A percentile compares a stretch with the other conserved stretches of the same genome.
These are phyloP conservation scores for Dascyllus trimaculatus DNA, from an alignment of 2,113 vertebrate genomes.

Conservation along the genomic window DNA sequence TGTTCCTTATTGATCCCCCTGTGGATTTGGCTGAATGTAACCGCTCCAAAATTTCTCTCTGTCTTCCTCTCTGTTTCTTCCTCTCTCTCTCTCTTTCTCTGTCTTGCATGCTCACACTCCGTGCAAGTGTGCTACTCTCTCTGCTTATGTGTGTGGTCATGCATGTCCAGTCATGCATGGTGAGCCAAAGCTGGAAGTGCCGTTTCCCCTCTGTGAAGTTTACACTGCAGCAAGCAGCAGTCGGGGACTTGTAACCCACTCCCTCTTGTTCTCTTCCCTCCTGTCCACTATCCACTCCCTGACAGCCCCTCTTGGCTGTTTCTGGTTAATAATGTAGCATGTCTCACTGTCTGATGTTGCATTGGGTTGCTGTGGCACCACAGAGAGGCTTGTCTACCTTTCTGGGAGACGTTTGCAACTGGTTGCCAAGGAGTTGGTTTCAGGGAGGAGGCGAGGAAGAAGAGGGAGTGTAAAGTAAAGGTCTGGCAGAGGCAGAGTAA, in stretches of 20 bases:
- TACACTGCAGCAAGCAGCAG: slow-evolving; percentile 41
- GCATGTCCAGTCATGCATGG: slow-evolving; percentile 33
- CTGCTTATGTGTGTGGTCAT: slow-evolving; percentile 28
- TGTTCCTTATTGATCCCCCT: slow-evolving; percentile 84
- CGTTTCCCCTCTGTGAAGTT: slow-evolving; percentile 52
- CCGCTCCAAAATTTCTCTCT: slow-evolving; percentile 62
- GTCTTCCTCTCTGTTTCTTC: slow-evolving; percentile 49
- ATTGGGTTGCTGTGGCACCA: slow-evolving; percentile 77
- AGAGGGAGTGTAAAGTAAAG: slow-evolving; percentile 69
- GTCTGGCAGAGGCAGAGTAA: slow-evolving; percentile 65
- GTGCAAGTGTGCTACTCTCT: slow-evolving; percentile 19
- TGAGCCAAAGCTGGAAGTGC: slow-evolving; percentile 46
- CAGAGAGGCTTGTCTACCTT: slow-evolving; percentile 77
- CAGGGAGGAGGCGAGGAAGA: slow-evolving; percentile 68
- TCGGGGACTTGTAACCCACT: slow-evolving; percentile 27
- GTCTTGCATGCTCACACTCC: slow-evolving; percentile 25
- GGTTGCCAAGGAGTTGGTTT: slow-evolving; percentile 82
- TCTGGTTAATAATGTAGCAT: slow-evolving; percentile 84
- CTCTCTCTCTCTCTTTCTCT: slow-evolving; percentile 3
- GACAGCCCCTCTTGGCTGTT: slow-evolving; percentile 63
- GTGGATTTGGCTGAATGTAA: slow-evolving; percentile 79
- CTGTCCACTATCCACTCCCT: slow-evolving; percentile 47
- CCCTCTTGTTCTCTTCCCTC: slow-evolving; percentile 39
- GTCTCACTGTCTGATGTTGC: slow-evolving; percentile 79
- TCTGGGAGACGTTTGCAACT: slow-evolving; percentile 77